phyloP scores from a whole-genome alignment of 2,888 invertebrate species.

The Drosophila lutescens region DNA sequence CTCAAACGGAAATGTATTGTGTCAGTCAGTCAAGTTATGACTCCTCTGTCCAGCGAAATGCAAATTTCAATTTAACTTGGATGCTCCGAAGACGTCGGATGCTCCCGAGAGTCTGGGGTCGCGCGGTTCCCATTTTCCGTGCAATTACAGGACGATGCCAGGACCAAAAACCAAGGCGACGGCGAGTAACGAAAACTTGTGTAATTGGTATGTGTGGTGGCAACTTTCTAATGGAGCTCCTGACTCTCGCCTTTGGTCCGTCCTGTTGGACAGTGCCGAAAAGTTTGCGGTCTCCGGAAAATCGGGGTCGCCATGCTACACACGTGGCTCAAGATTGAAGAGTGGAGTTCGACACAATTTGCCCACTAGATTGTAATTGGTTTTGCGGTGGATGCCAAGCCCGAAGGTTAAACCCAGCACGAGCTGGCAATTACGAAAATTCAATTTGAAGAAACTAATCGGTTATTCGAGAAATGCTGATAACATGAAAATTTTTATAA shows the following conservation, averaged over 20 bases:
- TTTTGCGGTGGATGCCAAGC: conserved; percentile 36
- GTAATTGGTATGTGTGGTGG: conserved; percentile 75
- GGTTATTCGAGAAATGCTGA: conserved; percentile 1
- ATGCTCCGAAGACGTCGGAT: conserved; percentile 5
- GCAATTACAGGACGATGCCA: conserved; percentile 52
- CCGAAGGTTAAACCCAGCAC: conserved; percentile 30
- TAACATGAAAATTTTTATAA: background rate
- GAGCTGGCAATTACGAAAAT: conserved; percentile 40
- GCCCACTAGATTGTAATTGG: conserved; percentile 53
- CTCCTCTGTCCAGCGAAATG: conserved; percentile 43
- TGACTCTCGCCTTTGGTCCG: conserved; percentile 2
- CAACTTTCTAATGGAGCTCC: conserved; percentile 67
- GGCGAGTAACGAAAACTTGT: conserved; percentile 58
- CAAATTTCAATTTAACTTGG: conserved; percentile 58
- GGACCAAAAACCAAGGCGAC: conserved; percentile 10
- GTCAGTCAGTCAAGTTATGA: conserved; percentile 55
- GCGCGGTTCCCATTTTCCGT: conserved; percentile 59
- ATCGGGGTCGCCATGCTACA: conserved; percentile 14
- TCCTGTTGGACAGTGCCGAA: conserved; percentile 48
- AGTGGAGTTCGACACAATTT: conserved; percentile 49
- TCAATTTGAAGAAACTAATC: conserved; percentile 20
- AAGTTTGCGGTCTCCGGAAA: conserved; percentile 56
- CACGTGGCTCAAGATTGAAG: conserved; percentile 34
- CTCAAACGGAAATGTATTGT: conserved; percentile 55
- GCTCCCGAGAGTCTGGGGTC: conserved; percentile 7